Base-by-base conservation (phyloP, 2,797 vertebrate species). In the Thunnus albacares region DNA sequence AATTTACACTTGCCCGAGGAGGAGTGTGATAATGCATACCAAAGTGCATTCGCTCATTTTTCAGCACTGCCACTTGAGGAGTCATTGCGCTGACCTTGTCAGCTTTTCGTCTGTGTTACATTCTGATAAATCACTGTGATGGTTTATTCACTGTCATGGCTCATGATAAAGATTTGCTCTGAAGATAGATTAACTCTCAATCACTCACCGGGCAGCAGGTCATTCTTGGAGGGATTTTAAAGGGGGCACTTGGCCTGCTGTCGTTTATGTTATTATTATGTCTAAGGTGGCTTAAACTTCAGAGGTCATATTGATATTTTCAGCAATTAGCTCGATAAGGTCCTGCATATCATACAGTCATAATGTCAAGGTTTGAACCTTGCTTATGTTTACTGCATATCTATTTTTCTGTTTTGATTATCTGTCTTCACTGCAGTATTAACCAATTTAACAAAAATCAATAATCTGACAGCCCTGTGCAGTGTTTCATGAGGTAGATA, bases 31-130 rank as follows among this genome's bases (percentile, higher is more conserved):
- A 28, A 71, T 77, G 77, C 76, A 86, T 83, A 78, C 77, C 67
- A 86, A 71, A 87, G 83, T 62, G 49, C 77, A 81, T 79, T 80
- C 47, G 51, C 49, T 79, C 82, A 67, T 88, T 80, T 87, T 66
- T 85, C 82, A 87, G 76, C 71, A 72, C 77, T 69, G 67, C 78
- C 75, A 86, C 79, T 82, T 62, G 53, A 80, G 3, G 64, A 85
- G 77, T 83, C 41, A 73, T 80, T 71, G 65, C n/a, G 0, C 51
- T 83, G 87, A 93, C 90, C 90, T 92, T 90, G 88, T 88, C 81
- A 62, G 75, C 70, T 75, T 87, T 87, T 88, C 69, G 72, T 90
- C 82, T 80, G 78, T 71, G 63, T 71, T 55, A 74, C 66, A 76
- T 70, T 82, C 64, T 72, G 84, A 87, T 91, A 88, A 92, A 90